Conservation (phyloP, 2,888 invertebrate species). For the Chelonus formosanus region DNA sequence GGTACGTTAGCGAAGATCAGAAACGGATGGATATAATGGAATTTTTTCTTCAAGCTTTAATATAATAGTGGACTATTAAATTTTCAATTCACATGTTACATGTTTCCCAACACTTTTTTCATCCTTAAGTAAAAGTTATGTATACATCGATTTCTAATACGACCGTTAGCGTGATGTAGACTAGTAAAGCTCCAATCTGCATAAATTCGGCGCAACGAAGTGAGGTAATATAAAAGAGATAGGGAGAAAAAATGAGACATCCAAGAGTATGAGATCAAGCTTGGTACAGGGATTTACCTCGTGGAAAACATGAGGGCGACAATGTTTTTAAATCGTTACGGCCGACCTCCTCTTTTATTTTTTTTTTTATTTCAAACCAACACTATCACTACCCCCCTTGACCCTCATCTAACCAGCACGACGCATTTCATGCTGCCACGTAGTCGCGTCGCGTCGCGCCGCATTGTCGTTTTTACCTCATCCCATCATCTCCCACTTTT, state of each 20-base stretch:
- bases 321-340: constrained; percentile 40
- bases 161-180: constrained; percentile 32
- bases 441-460: constrained; percentile 34
- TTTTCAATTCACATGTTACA: too few species aligned
- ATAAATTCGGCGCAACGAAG: constrained; percentile 37
- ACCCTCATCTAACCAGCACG: constrained; percentile 6
- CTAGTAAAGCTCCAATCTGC: constrained; percentile 42
- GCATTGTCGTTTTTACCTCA: constrained; percentile 30
- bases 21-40: neutral
- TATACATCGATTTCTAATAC: constrained; percentile 32
- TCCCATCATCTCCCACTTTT: constrained; percentile 30
- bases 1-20: too few species aligned
- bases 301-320: constrained; percentile 33
- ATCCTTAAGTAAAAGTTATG: constrained; percentile 15
- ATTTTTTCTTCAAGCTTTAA: neutral
- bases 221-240: constrained; percentile 24
- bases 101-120: constrained; percentile 6
- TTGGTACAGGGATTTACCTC: constrained; percentile 27
- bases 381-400: constrained; percentile 9
- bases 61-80: too few species aligned
- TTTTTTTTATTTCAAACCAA: too few species aligned
- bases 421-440: constrained; percentile 37
- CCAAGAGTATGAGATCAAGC: constrained; percentile 26
- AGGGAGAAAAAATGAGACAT: constrained; percentile 34
- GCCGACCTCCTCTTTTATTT: constrained; percentile 24